phyloP scores from a whole-genome alignment of 2,797 vertebrate species.

The Rhinogobio ventralis region DNA sequence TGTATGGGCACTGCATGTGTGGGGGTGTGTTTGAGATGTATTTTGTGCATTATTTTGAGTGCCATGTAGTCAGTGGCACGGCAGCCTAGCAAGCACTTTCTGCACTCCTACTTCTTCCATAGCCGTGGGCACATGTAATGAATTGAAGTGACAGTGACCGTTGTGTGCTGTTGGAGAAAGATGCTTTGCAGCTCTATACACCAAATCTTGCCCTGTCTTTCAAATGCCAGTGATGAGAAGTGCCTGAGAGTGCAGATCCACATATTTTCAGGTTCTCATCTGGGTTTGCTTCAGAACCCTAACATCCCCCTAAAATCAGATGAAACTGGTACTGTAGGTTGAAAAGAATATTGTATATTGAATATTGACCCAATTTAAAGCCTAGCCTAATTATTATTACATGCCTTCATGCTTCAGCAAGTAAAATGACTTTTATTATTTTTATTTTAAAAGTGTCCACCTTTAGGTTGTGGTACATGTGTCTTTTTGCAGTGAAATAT shows the following conservation, averaged over 20 bases:
- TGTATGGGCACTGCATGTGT: neutral
- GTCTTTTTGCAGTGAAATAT: neutral
- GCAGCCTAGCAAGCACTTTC: slow-evolving; percentile 1
- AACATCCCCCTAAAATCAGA: neutral
- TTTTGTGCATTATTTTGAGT: neutral
- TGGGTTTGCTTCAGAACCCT: neutral
- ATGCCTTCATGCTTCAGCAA: neutral
- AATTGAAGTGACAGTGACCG: slow-evolving; percentile 28
- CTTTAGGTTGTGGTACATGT: neutral
- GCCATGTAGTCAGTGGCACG: neutral
- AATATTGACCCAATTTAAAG: neutral
- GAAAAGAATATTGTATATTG: neutral
- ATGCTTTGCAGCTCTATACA: neutral
- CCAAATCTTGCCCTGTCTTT: neutral
- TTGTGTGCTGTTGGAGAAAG: neutral
- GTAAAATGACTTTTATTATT: neutral
- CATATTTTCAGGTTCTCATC: neutral
- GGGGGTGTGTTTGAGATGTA: slow-evolving; percentile 2
- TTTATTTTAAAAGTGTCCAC: neutral
- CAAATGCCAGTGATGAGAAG: neutral
- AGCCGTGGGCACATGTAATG: slow-evolving; percentile 12
- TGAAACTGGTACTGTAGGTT: neutral
- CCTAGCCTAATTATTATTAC: no score
- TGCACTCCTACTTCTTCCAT: neutral
- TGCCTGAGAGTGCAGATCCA: neutral